These are phyloP conservation scores for Acronicta psi DNA, from an alignment of 2,888 invertebrate species.

Conservation along the genomic window DNA sequence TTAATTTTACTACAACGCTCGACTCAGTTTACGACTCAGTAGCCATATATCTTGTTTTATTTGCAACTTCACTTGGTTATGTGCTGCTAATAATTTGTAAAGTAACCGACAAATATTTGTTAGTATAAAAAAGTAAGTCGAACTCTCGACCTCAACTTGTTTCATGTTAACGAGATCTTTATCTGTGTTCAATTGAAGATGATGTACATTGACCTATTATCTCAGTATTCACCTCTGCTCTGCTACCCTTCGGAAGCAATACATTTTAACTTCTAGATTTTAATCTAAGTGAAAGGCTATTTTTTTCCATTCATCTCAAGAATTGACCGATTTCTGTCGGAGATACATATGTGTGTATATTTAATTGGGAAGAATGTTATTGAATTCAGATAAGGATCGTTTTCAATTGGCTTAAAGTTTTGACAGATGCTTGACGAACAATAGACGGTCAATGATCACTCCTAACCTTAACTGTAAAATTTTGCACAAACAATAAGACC, in stretches of 20 bases:
- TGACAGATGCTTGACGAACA: conserved; percentile 64
- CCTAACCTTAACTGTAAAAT: conserved; percentile 63
- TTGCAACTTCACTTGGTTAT: conserved; percentile 28
- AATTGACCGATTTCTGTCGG: conserved; percentile 42
- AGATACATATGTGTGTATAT: conserved; percentile 30
- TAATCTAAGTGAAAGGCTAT: conserved; percentile 66
- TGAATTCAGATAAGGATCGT: conserved; percentile 40
- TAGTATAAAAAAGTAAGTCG: conserved; percentile 18
- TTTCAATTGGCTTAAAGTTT: conserved; percentile 49
- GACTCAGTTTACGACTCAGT: conserved; percentile 38
- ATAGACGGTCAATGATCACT: conserved; percentile 49
- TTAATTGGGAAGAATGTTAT: conserved; percentile 32
- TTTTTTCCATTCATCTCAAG: conserved; percentile 18
- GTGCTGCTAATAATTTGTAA: conserved; percentile 14
- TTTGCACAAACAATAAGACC: conserved; percentile 64
- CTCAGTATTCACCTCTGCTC: conserved; percentile 60
- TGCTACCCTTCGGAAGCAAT: conserved; percentile 68
- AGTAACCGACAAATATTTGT: background rate
- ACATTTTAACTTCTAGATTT: conserved; percentile 57
- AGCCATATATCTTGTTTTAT: conserved; percentile 27
- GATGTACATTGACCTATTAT: conserved; percentile 66
- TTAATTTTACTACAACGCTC: conserved; percentile 69
- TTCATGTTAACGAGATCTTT: conserved; percentile 51
- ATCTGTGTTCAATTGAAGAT: conserved; percentile 66
- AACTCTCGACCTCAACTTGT: conserved; percentile 27